A percentile compares a stretch with the other conserved stretches of the same genome.
Evolutionary conservation across 1,140 invertebrate species (phyloP).

Genomic region (Spodoptera frugiperda): DNA sequence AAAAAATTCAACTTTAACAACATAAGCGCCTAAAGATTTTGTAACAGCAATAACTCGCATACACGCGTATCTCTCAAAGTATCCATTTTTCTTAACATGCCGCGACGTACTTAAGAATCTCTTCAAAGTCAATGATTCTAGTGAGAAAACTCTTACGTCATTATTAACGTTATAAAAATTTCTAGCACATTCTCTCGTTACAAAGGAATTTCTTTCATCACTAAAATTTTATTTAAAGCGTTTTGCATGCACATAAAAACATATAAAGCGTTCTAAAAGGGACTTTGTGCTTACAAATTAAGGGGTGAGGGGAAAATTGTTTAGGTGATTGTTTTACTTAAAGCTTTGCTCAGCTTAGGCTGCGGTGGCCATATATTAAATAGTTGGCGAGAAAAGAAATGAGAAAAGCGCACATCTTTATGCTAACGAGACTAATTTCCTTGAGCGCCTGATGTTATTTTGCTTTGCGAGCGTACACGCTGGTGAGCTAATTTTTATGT

Average conservation of each 20-base stretch:
- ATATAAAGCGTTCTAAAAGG: conserved; percentile 16
- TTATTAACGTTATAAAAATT: conserved; percentile 19
- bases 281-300: conserved; percentile 35
- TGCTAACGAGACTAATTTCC: conserved; percentile 26
- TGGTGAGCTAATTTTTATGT: background rate
- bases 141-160: conserved; percentile 9
- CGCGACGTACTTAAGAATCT: conserved; percentile 23
- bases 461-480: background rate
- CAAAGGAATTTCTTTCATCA: conserved; percentile 32
- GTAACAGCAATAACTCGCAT: conserved; percentile 33
- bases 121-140: conserved; percentile 26
- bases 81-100: conserved; percentile 26
- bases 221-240: conserved; percentile 33
- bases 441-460: conserved; percentile 24
- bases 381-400: conserved; percentile 10
- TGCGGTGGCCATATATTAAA: conserved; percentile 23
- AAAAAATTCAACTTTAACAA: too few relatives aligned
- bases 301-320: conserved; percentile 20
- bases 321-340: conserved; percentile 35
- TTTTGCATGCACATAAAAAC: conserved; percentile 3
- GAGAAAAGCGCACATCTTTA: conserved; percentile 25
- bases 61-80: conserved; percentile 16
- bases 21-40: conserved; percentile 10
- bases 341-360: background rate
- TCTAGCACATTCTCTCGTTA: conserved; percentile 24